These are phyloP conservation scores for Mylabris phalerata DNA, from an alignment of 1,140 invertebrate genomes.

Conservation along the genomic window DNA sequence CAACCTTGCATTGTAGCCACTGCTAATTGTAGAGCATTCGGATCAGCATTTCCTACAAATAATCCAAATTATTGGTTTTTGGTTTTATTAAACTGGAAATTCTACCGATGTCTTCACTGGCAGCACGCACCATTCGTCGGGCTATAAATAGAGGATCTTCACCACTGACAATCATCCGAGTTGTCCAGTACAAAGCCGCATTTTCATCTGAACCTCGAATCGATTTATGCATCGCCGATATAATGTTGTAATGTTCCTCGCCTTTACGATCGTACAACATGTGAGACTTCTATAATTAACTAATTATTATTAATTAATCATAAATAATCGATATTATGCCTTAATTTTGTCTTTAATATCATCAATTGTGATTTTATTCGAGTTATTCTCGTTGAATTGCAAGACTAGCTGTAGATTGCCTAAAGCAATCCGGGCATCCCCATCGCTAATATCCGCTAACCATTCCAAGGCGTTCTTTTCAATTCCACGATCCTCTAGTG, in stretches of 20 bases:
- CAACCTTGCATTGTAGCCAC: conserved; percentile 70
- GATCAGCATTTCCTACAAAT: conserved; percentile 49
- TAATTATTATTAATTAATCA: background rate
- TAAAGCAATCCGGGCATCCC: conserved; percentile 72
- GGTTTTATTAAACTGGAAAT: conserved; percentile 4
- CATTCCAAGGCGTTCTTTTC: conserved; percentile 58
- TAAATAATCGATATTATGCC: conserved; percentile 34
- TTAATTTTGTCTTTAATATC: conserved; percentile 60
- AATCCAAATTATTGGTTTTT: background rate
- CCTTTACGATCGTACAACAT: conserved; percentile 72
- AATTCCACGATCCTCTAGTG: conserved; percentile 40
- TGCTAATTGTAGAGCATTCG: conserved; percentile 51
- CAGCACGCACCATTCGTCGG: conserved; percentile 64
- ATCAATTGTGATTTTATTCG: conserved; percentile 49
- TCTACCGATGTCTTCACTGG: conserved; percentile 61
- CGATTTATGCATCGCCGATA: conserved; percentile 79
- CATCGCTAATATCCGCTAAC: conserved; percentile 70
- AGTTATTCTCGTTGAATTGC: conserved; percentile 44
- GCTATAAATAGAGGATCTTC: conserved; percentile 81
- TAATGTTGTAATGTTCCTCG: conserved; percentile 78
- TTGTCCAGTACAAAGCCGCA: conserved; percentile 77
- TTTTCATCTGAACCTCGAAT: conserved; percentile 76
- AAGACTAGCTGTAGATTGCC: conserved; percentile 68
- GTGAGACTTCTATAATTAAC: conserved; percentile 54
- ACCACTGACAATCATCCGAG: conserved; percentile 71